Evolutionary conservation across 2,888 invertebrate species (phyloP).

Genomic region (Habrosyne pyritoides): DNA sequence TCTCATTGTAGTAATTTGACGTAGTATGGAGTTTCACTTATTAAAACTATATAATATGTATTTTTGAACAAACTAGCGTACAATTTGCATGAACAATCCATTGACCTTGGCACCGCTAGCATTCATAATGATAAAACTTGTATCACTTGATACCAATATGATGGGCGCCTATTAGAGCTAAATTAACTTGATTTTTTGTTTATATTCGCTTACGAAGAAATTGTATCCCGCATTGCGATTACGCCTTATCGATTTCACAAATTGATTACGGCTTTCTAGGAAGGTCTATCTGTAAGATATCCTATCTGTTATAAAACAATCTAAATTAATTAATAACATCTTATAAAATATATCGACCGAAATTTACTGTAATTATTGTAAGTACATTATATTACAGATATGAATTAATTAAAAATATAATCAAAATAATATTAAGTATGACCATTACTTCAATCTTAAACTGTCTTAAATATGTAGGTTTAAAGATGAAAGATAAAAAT

Average conservation of each 20-base stretch:
- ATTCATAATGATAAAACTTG: conserved; percentile 25
- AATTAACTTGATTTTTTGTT: neutral
- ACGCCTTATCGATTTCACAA: neutral
- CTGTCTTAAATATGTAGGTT: conserved; percentile 8
- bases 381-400: neutral
- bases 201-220: conserved; percentile 5
- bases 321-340: neutral
- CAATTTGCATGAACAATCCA: conserved; percentile 41
- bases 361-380: neutral
- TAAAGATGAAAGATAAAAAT: conserved; percentile 30
- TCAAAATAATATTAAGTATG: neutral
- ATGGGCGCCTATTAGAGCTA: conserved; percentile 8
- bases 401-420: neutral
- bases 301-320: neutral
- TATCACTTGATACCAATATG: conserved; percentile 22
- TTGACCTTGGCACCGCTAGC: conserved; percentile 35
- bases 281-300: neutral
- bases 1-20: too few species aligned
- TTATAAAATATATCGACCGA: neutral
- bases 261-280: neutral
- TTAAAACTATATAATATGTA: neutral
- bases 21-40: neutral
- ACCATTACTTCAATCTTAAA: conserved; percentile 1
- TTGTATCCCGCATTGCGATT: neutral
- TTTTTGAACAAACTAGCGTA: conserved; percentile 15